Conservation (phyloP, 2,797 vertebrate species). For the Spea hammondii region DNA sequence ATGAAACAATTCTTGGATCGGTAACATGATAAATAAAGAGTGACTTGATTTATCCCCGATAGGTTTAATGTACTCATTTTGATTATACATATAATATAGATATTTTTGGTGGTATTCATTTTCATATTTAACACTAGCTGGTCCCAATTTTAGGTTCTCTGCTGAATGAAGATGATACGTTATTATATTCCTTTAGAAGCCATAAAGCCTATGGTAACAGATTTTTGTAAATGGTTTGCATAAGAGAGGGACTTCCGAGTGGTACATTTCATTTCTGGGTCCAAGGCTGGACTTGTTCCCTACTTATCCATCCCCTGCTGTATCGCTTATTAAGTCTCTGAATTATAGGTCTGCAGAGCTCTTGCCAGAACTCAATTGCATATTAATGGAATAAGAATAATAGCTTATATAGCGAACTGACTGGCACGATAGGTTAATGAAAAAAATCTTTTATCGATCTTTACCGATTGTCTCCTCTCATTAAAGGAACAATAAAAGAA, state of each 20-base stretch:
- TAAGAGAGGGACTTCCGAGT: not conserved
- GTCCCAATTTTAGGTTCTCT: too few species aligned
- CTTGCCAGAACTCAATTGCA: constrained; percentile 44
- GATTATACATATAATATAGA: too few species aligned
- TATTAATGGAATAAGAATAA: constrained; percentile 43
- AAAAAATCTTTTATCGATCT: constrained; percentile 46
- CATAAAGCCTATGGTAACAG: not conserved
- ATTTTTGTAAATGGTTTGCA: constrained; percentile 2
- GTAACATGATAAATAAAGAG: too few species aligned
- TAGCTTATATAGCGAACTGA: constrained; percentile 41
- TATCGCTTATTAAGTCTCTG: constrained; percentile 37
- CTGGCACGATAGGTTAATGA: constrained; percentile 46
- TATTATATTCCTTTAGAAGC: constrained; percentile 2
- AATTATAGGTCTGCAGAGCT: constrained; percentile 31
- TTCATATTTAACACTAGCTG: too few species aligned
- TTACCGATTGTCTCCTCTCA: constrained; percentile 48
- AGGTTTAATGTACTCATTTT: too few species aligned
- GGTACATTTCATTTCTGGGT: not conserved
- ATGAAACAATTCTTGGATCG: too few species aligned
- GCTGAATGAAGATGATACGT: not conserved
- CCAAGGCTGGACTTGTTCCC: not conserved
- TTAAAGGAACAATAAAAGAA: constrained; percentile 42
- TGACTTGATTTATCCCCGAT: too few species aligned
- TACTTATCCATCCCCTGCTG: constrained; percentile 17
- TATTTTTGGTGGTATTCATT: too few species aligned